Evolutionary conservation across 2,888 invertebrate species (phyloP), one percentile per base, ranked within the genome.

Genomic region (Mamestra brassicae): DNA sequence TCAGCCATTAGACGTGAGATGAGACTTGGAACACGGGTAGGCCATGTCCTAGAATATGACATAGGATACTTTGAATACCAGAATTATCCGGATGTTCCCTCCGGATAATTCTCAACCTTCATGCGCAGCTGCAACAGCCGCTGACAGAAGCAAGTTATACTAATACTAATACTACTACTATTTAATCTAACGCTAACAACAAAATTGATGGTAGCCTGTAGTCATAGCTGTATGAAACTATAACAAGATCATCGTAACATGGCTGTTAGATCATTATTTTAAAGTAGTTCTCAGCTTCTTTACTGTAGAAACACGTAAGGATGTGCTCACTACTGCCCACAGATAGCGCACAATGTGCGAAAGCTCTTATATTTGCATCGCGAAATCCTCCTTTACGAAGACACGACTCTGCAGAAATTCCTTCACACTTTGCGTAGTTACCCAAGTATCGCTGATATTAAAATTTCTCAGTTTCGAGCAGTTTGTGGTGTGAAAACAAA

Each of bases 401-500:
- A 74, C 54, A 62, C 26, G 38, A 42, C 17, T 79, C 75, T 57
- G 76, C 84, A 83, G 50, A 83, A 74, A 76, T 71, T 75, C 69
- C 63, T 74, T 69, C 60, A 63, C 45, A 68, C 34, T 65, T 76
- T 72, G 63, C 79, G 67, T 78, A 78, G 63, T 62, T 71, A 62
- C 71, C 54, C 36, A 76, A 63, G 60, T 71, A 72, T 42, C 65
- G 74, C 68, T 74, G 65, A 84, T 74, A 81, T 85, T 82, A 74
- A 80, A 80, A 77, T 78, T 74, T 71, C 17, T 61, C 67, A 74
- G 74, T 78, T 81, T 75, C 80, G 45, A 73, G 75, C 81, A 62
- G 68, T 66, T 72, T 80, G 81, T 73, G 64, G 74, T 80, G 83
- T 83, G 72, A 76, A 84, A 85, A 86, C 76, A 77, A 86, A 83